Conservation (phyloP, 2,797 vertebrate genomes). For the Nyctibius grandis region DNA sequence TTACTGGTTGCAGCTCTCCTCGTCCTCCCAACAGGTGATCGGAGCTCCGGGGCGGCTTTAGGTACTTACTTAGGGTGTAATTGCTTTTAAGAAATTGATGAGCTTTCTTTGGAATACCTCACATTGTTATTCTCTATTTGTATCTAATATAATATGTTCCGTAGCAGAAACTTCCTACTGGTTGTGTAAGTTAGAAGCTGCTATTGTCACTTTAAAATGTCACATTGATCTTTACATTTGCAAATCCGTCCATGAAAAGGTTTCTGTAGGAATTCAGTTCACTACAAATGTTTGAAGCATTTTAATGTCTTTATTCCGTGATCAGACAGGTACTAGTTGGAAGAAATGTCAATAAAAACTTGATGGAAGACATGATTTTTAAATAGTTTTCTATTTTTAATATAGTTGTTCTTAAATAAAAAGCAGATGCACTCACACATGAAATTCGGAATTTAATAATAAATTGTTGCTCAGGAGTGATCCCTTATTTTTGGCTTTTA, state of each 20-base stretch:
- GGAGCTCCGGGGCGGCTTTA: background rate
- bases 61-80: background rate
- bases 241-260: background rate
- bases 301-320: background rate
- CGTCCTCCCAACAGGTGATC: background rate
- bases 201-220: background rate
- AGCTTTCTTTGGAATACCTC: background rate
- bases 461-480: background rate
- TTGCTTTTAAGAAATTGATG: background rate
- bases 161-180: background rate
- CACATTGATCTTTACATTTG: background rate
- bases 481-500: background rate
- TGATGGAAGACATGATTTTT: background rate
- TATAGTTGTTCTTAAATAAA: background rate
- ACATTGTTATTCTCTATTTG: background rate
- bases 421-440: background rate
- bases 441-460: background rate
- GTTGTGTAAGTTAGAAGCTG: background rate
- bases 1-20: background rate
- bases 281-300: background rate
- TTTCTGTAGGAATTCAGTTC: background rate
- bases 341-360: background rate
- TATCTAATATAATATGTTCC: background rate
- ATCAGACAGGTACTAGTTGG: background rate
- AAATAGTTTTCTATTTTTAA: background rate